Base-by-base conservation (phyloP, 1,140 invertebrate species). In the Temnothorax longispinosus region DNA sequence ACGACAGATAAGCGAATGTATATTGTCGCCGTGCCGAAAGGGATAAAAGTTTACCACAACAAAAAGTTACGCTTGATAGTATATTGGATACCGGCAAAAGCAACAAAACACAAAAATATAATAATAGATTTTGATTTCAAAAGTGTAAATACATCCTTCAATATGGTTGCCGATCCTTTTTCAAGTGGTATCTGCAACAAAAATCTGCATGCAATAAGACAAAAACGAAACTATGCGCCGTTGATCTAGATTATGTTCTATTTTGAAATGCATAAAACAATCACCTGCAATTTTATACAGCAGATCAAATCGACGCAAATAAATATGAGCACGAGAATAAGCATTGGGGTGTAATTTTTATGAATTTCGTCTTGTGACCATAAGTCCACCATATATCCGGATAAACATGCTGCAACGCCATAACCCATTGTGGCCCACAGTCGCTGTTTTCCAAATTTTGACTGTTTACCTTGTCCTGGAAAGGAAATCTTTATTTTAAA, bases 41-140 rank as follows among this genome's bases (percentile, higher is more conserved):
- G 64, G 18, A 15, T 13, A n/a, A 62, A 54, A 64, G 94, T 93
- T 95, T 94, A 97, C 97, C 97, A 98, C 91, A 98, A 97, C 93
- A 98, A 96, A 91, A 97, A 98, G 89, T 97, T 98, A 47, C 98
- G 97, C 32, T 98, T 96, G 92, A 98, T 27, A 27, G 27, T 27
- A 27, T 27, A 27, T 27, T 97, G 78, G 97, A 97, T 96, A 7
- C 97, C 97, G 6, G 96, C 97, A 3, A 97, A 95, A 1, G 96
- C 96, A 1, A 97, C 96, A 90, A 97, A 98, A 0, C 95, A 90
- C 38, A 98, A 94, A 92, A 98, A 98, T 32, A 96, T 96, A 0
- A 96, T 87, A 2, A 97, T 96, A 0, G 96, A 93, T 8, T 96
- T 96, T 72, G 97, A 94, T 35, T 95, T 96, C 11, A 98, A 92